Conservation (phyloP, 2,113 vertebrate species). For the Steatornis caripensis region DNA sequence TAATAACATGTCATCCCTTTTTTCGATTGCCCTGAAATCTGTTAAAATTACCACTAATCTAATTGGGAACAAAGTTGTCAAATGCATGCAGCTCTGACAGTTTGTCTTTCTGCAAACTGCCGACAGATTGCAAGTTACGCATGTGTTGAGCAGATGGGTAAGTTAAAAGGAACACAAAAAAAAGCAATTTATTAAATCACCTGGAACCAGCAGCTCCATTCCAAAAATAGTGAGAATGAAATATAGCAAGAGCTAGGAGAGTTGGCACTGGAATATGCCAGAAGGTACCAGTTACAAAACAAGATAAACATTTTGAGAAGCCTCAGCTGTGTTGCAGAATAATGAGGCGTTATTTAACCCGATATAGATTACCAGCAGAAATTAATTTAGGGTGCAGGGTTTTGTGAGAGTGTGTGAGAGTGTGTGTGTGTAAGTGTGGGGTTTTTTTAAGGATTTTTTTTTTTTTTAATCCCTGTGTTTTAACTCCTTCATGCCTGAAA, state of each 20-base stretch:
- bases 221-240: slow-evolving; percentile 90
- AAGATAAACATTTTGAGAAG: slow-evolving; percentile 90
- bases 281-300: slow-evolving; percentile 88
- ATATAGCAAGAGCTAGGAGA: slow-evolving; percentile 82
- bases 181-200: slow-evolving; percentile 89
- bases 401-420: slow-evolving; percentile 58
- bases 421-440: background rate
- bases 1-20: slow-evolving; percentile 81
- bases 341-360: slow-evolving; percentile 85
- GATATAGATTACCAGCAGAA: slow-evolving; percentile 82
- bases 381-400: slow-evolving; percentile 81
- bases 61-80: slow-evolving; percentile 87
- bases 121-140: slow-evolving; percentile 86
- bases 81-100: slow-evolving; percentile 82
- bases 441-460: slow-evolving; percentile 43
- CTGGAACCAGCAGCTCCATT: slow-evolving; percentile 86
- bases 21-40: slow-evolving; percentile 84
- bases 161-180: slow-evolving; percentile 85
- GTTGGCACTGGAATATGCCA: slow-evolving; percentile 83
- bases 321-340: slow-evolving; percentile 86
- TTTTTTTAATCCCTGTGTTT: slow-evolving; percentile 50
- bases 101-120: slow-evolving; percentile 86
- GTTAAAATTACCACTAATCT: slow-evolving; percentile 87
- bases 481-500: slow-evolving; percentile 39
- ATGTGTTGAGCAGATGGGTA: slow-evolving; percentile 88